Conservation (phyloP, 92 coral and sea anemone species). For the Palythoa grandiflora region DNA sequence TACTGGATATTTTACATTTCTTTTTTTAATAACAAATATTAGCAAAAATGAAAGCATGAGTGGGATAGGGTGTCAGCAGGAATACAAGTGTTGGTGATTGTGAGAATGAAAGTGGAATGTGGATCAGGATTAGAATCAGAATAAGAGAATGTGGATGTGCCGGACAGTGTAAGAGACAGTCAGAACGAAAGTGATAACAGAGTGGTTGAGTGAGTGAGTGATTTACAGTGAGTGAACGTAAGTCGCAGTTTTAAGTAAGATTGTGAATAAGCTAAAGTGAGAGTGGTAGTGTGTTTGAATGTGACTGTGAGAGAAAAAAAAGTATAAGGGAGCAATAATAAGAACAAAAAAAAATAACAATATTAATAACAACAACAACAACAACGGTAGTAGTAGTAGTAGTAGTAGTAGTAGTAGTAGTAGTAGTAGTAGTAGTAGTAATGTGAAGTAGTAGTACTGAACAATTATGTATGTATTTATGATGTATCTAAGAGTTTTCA, state of each 20-base stretch:
- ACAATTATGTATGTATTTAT: too few species aligned
- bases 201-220: background rate
- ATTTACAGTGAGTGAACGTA: background rate
- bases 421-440: too few species aligned
- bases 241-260: background rate
- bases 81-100: background rate
- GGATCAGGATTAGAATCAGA: background rate
- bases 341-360: too few species aligned
- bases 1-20: too few species aligned
- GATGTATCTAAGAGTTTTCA: too few species aligned
- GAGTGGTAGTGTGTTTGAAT: background rate
- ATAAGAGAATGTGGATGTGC: background rate
- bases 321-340: too few species aligned
- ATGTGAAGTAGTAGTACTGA: too few species aligned
- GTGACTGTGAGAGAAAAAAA: too few species aligned
- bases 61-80: background rate
- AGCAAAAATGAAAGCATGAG: background rate
- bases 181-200: background rate
- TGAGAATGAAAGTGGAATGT: background rate
- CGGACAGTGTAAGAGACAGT: background rate
- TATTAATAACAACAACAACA: too few species aligned
- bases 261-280: background rate
- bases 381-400: too few species aligned
- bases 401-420: too few species aligned
- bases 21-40: background rate